A percentile compares a stretch with the other conserved stretches of the same genome.
phyloP scores from a whole-genome alignment of 2,797 vertebrate species.

The Brotula barbata region DNA sequence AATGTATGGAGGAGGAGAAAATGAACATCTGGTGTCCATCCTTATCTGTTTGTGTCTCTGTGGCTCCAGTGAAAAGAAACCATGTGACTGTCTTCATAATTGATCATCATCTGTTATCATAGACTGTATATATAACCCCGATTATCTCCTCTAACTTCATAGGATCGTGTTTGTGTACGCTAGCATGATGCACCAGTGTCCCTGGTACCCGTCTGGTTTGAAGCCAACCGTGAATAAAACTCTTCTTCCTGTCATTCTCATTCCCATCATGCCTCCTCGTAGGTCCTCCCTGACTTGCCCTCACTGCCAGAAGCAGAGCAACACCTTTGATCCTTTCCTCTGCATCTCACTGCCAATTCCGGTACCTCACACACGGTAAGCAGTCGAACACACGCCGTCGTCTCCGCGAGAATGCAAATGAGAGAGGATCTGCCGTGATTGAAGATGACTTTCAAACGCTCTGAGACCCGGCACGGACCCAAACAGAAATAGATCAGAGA shows the following conservation, averaged over 20 bases:
- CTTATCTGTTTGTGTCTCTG: too few relatives aligned
- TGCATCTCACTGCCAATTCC: conserved; percentile 99
- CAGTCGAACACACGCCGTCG: background rate
- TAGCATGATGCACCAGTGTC: too few relatives aligned
- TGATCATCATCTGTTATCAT: too few relatives aligned
- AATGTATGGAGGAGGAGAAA: too few relatives aligned
- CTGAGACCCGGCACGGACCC: conserved; percentile 32
- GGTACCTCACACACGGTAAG: conserved; percentile 82
- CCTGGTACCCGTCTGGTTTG: too few relatives aligned
- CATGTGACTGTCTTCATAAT: too few relatives aligned
- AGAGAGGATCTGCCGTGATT: conserved; percentile 13
- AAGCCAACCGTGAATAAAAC: too few relatives aligned
- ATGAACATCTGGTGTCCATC: too few relatives aligned
- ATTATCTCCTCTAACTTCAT: too few relatives aligned
- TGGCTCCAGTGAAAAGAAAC: too few relatives aligned
- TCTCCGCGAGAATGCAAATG: conserved; percentile 1
- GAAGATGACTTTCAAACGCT: conserved; percentile 13
- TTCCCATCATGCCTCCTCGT: conserved; percentile 28
- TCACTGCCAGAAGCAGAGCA: conserved; percentile 99
- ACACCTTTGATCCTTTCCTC: conserved; percentile 98
- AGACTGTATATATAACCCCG: too few relatives aligned
- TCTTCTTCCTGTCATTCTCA: background rate
- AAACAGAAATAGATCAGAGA: conserved; percentile 30
- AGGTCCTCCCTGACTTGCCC: conserved; percentile 98
- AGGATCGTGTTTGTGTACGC: too few relatives aligned